These are phyloP conservation scores for Resseliella maxima DNA, from an alignment of 2,888 invertebrate species.

Conservation along the genomic window DNA sequence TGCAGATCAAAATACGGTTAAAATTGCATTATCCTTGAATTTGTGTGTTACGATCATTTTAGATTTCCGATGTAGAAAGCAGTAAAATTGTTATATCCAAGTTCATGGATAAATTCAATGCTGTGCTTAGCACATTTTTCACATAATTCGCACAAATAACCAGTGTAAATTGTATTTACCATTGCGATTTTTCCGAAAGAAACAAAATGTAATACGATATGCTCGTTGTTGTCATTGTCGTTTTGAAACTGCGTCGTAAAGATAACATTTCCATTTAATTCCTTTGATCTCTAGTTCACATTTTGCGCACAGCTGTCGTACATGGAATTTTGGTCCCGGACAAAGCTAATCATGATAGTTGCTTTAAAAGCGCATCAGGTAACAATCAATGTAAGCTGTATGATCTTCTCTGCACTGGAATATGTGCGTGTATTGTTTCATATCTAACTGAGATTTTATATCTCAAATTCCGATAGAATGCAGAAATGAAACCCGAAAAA, in stretches of 20 bases:
- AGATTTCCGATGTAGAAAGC: neutral
- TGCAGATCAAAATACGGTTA: neutral
- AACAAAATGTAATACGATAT: neutral
- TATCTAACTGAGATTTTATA: neutral
- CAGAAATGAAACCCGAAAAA: neutral
- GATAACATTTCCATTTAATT: neutral
- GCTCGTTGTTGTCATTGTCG: neutral
- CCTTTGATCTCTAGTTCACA: conserved; percentile 7
- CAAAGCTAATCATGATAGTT: neutral
- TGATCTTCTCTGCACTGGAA: neutral
- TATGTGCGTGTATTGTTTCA: neutral
- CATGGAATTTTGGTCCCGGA: neutral
- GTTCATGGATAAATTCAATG: neutral
- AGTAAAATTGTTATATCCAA: neutral
- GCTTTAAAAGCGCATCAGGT: conserved; percentile 4
- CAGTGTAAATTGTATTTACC: neutral
- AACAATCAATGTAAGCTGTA: neutral
- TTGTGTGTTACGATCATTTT: neutral
- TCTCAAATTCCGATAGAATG: neutral
- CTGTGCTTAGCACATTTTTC: neutral
- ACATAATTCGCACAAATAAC: conserved; percentile 5
- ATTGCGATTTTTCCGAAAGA: no score
- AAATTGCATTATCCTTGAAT: neutral
- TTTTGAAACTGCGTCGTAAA: neutral
- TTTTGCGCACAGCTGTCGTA: neutral